Base-by-base conservation (phyloP, 2,113 vertebrate genomes). In the Cyanistes caeruleus region DNA sequence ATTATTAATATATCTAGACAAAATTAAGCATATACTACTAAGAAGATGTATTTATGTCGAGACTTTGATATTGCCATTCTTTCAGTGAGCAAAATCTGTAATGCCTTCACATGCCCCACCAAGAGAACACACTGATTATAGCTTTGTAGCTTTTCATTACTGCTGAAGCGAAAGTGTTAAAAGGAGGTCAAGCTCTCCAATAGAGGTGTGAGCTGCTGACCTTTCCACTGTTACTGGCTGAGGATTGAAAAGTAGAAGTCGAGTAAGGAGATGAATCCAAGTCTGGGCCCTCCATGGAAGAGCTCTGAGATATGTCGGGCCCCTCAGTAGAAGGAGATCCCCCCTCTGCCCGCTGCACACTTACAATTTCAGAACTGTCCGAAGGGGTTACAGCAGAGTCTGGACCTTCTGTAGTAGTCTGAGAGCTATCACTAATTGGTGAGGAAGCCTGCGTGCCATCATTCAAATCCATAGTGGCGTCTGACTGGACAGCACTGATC, bases 351-450 rank as follows among this genome's bases (percentile, higher is more conserved):
- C 91, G 78, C 67, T 82, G 97, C 94, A 98, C 94, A 99, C 99
- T 99, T 98, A 99, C 99, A 97, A 99, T 99, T 98, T 99, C 99
- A 60, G 99, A 99, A 81, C 99, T 99, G 89, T 99, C 99, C 1
- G 99, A 99, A 74, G 99, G 99, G 10, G 99, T 99, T 91, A 99
- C 98, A 15, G 99, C 99, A 1, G 99, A 99, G 91, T 99, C 99
- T 1, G 99, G 99, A 21, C 99, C 99, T 97, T 99, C 99, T 2
- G 99, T 99, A 84, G 99, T 99, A 28, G 99, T 99, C 97, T 99
- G 99, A 75, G 99, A 99, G 87, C 99, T 99, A 95, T 99, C 99
- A 15, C 99, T 99, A 85, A 99, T 97, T 7, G 99, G 99, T 5
- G 99, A 99, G 7, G 99, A 99, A 74, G 98, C 98, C 68, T 98